Conservation (phyloP, 1,140 invertebrate species). For the Bombus breviceps region DNA sequence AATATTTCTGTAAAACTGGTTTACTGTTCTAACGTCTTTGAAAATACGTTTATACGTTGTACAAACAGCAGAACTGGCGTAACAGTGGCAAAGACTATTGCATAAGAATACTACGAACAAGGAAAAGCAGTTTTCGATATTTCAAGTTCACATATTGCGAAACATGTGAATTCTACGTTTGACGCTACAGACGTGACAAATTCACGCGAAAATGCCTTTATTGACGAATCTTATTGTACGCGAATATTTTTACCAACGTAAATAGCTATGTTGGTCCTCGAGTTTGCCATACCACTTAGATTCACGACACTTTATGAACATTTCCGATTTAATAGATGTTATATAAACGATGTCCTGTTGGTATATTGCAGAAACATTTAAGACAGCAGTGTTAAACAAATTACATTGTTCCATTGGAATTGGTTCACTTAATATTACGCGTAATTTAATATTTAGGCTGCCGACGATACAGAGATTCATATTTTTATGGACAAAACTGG, state of each 20-base stretch:
- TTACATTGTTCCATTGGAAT: no score
- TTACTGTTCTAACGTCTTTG: neutral
- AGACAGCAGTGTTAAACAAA: no score
- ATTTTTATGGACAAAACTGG: no score
- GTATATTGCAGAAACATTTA: no score
- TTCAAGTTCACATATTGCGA: neutral
- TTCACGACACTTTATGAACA: neutral
- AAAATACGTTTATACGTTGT: neutral
- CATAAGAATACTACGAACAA: neutral
- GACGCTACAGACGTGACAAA: neutral
- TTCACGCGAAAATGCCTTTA: slow-evolving; percentile 43
- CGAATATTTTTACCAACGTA: slow-evolving; percentile 44
- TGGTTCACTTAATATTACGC: no score
- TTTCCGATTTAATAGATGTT: no score
- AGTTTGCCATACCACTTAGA: slow-evolving; percentile 46
- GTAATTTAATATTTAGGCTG: no score
- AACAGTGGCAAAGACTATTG: neutral
- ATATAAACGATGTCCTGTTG: no score
- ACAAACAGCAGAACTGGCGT: neutral
- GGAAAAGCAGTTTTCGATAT: neutral
- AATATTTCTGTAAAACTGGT: no score
- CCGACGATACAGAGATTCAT: no score
- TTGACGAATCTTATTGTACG: slow-evolving; percentile 54
- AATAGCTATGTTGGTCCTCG: slow-evolving; percentile 27
- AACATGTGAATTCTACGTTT: neutral